These are phyloP conservation scores for Drosophila longiperda DNA, from an alignment of 2,888 invertebrate species.

Conservation along the genomic window DNA sequence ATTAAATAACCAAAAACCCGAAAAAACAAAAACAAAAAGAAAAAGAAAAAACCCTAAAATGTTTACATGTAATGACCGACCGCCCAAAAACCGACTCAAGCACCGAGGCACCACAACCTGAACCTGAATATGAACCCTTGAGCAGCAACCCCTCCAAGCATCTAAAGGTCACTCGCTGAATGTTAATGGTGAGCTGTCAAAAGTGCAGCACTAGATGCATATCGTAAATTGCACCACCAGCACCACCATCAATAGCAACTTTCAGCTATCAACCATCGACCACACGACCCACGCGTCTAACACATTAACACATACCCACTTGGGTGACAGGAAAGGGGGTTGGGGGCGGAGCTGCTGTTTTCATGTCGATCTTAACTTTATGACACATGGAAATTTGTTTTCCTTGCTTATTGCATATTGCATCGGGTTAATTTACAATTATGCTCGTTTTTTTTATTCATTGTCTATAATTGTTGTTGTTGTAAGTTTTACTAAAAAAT, in stretches of 20 bases:
- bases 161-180: conserved; percentile 16
- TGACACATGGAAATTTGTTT: conserved; percentile 49
- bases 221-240: conserved; percentile 43
- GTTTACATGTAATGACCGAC: conserved; percentile 57
- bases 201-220: conserved; percentile 56
- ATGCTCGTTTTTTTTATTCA: not conserved
- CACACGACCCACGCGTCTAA: conserved; percentile 62
- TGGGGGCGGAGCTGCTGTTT: conserved; percentile 18
- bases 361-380: conserved; percentile 69
- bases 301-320: conserved; percentile 58
- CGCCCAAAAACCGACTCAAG: conserved; percentile 30
- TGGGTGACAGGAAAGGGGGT: not conserved
- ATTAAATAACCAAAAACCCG: conserved; percentile 55
- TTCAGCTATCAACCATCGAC: conserved; percentile 18
- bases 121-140: conserved; percentile 4
- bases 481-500: conserved; percentile 44
- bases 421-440: conserved; percentile 53
- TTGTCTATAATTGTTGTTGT: not conserved
- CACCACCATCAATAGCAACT: not conserved
- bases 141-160: conserved; percentile 26
- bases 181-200: conserved; percentile 69
- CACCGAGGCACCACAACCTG: conserved; percentile 6
- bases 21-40: not conserved
- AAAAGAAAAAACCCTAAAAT: conserved; percentile 33
- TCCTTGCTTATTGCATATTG: conserved; percentile 18